These are phyloP conservation scores for Opisthocomus hoazin DNA, from an alignment of 2,113 vertebrate species.

Conservation along the genomic window DNA sequence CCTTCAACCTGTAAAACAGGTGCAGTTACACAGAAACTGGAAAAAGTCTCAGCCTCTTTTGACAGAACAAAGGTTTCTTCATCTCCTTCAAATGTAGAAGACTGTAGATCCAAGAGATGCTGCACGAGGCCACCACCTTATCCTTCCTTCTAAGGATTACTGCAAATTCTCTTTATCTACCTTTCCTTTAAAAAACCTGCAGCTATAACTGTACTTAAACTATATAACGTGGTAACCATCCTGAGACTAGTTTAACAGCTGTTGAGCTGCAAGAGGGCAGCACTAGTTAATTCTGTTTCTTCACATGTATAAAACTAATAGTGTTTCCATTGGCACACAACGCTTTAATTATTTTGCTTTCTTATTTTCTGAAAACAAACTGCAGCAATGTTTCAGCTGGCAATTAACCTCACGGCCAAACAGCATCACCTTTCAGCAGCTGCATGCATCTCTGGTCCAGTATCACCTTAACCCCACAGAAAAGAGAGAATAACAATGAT, in stretches of 20 bases:
- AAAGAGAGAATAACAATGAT: background rate
- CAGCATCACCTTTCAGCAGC: background rate
- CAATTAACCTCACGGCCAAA: background rate
- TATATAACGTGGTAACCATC: background rate
- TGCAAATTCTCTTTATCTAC: background rate
- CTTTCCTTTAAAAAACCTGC: background rate
- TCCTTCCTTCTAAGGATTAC: background rate
- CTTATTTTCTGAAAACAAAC: background rate
- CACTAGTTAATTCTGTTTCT: background rate
- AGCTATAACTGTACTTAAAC: background rate
- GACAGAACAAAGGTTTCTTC: background rate
- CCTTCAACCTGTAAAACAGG: background rate
- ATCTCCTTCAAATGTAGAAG: background rate
- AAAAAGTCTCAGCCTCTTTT: background rate
- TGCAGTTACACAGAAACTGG: background rate
- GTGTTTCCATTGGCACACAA: background rate
- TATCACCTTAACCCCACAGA: background rate
- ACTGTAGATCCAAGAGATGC: background rate
- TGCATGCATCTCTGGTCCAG: background rate
- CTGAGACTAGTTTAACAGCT: background rate
- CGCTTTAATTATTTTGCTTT: background rate
- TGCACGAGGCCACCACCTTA: background rate
- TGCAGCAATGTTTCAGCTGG: background rate
- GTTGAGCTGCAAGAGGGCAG: background rate
- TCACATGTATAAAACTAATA: background rate